Evolutionary conservation across 2,888 invertebrate species (phyloP), one percentile per base, ranked within the genome.

Genomic region (Podabrus alpinus): DNA sequence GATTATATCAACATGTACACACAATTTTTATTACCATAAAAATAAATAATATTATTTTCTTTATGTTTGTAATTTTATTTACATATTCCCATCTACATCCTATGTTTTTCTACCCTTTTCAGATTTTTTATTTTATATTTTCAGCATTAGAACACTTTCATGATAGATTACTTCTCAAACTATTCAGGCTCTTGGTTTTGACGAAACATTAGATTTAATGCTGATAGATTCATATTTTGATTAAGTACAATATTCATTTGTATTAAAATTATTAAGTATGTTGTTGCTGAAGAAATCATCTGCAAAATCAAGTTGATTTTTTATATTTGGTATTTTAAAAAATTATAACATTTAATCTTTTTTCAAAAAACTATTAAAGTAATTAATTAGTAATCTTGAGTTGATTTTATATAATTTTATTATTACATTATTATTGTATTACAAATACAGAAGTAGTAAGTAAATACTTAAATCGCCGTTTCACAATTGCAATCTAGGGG

Each of bases 191-290:
- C n/a, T n/a, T 45, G 1, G n/a, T n/a, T 45, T n/a, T 45, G 45
- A n/a, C 45, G 45, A n/a, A 13, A 45, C 45, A n/a, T n/a, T n/a
- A n/a, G 45, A n/a, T 45, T 45, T 45, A 45, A 45, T n/a, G 45
- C n/a, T 45, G 45, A 45, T 1, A 45, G n/a, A 45, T 45, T 59
- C n/a, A 59, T 11, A 59, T 70, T 73, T 25, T 78, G 74, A 15
- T 75, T 74, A 19, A 78, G 73, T 2, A 78, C 78, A 19, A 77
- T 73, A 66, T 79, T 77, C 29, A 79, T 66, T 70, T 79, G 79
- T 3, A 78, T 60, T 24, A 79, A 70, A 68, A 79, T 78, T 72
- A 78, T 77, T 17, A 79, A 72, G 59, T 79, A 79, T 9, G 77
- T 77, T 3, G 78, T 74, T 15, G 79, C 74, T 7, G 79, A 76